phyloP scores from a whole-genome alignment of 1,140 invertebrate genomes.

The Lordiphosa stackelbergi region DNA sequence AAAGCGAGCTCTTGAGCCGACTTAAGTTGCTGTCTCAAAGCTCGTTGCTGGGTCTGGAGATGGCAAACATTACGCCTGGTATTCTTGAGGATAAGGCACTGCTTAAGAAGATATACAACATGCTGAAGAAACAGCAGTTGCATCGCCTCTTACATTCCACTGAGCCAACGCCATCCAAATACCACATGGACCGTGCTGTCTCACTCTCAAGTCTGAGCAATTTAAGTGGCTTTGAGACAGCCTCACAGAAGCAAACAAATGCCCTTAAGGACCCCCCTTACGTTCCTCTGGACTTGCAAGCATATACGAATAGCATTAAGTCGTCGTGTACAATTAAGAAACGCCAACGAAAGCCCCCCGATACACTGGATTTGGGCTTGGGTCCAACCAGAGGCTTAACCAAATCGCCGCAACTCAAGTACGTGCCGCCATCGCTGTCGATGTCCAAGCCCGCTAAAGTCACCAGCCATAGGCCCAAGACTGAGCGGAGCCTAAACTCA shows the following conservation, averaged over 20 bases:
- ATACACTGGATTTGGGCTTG: slow-evolving; percentile 4
- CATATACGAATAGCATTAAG: neutral
- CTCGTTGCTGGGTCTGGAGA: slow-evolving; percentile 7
- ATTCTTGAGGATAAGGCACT: slow-evolving; percentile 59
- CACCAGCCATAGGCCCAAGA: neutral
- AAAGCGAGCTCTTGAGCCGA: slow-evolving; percentile 27
- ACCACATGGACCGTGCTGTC: slow-evolving; percentile 27
- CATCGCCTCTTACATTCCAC: slow-evolving; percentile 65
- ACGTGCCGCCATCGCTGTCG: neutral
- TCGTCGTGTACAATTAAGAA: slow-evolving; percentile 4
- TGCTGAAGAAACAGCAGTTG: slow-evolving; percentile 67
- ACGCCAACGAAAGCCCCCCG: slow-evolving; percentile 12
- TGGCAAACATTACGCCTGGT: slow-evolving; percentile 28
- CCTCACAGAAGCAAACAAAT: neutral
- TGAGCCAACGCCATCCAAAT: slow-evolving; percentile 30
- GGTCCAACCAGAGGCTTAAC: neutral
- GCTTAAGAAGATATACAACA: slow-evolving; percentile 63
- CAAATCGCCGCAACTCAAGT: too few relatives aligned
- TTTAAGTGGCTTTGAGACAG: slow-evolving; percentile 12
- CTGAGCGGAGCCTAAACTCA: slow-evolving; percentile 21
- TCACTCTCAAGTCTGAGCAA: slow-evolving; percentile 46
- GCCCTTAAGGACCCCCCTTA: too few relatives aligned
- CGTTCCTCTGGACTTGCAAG: too few relatives aligned
- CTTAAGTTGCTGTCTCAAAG: slow-evolving; percentile 28
- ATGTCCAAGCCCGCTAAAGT: neutral